Evolutionary conservation across 1,140 invertebrate genomes (phyloP), one percentile per base, ranked within the genome.

Genomic region (Battus philenor): DNA sequence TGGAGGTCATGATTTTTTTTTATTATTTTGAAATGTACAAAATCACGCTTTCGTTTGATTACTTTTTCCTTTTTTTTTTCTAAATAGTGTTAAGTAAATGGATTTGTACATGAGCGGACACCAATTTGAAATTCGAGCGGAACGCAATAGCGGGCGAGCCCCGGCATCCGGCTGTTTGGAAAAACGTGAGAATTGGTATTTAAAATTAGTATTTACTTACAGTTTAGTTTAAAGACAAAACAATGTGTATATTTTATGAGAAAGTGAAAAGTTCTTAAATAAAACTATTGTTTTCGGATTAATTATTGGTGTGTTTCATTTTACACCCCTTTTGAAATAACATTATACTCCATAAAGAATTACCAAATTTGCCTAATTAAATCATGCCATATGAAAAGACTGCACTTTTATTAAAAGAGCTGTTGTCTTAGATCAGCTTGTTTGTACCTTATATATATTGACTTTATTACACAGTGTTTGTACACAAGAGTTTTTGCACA

Each of bases 271-370:
- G 74, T 81, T 84, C 80, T 84, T 84, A 81, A 84, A 84, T 84
- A 84, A 81, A 84, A 84, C 80, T 81, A 84, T 84, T 84, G 80
- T 84, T 84, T 84, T 84, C 80, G 80, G 80, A 84, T 84, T 84
- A 84, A 79, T 78, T 68, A 78, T 70, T 34, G 47, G 18, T 48
- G 59, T 56, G 79, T 84, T 84, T 84, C 78, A 80, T 84, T 84
- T 80, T 33, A 43, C 54, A 50, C 16, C 27, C 47, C 30, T n/a
- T n/a, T n/a, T n/a, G n/a, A n/a, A n/a, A n/a, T n/a, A n/a, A n/a
- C n/a, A n/a, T n/a, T n/a, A n/a, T n/a, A n/a, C n/a, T n/a, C n/a
- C n/a, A n/a, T n/a, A n/a, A n/a, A n/a, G n/a, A n/a, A n/a, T n/a
- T n/a, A n/a, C n/a, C n/a, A n/a, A n/a, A n/a, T n/a, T n/a, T n/a